These are phyloP conservation scores for Nothocercus julius DNA, from an alignment of 2,113 vertebrate genomes.

Conservation along the genomic window DNA sequence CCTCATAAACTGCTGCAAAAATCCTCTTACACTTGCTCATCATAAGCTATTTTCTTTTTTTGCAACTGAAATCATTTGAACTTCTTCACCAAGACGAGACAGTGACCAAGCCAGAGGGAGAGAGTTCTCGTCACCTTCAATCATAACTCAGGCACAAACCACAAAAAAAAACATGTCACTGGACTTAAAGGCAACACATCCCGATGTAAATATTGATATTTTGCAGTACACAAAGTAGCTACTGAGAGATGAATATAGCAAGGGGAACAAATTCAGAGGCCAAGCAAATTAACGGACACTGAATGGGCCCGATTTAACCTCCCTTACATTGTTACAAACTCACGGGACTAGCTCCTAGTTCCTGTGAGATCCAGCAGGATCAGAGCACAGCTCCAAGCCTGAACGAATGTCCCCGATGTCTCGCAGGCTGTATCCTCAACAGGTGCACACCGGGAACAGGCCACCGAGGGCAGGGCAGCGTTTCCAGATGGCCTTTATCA, in stretches of 20 bases:
- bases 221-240: slow-evolving; percentile 62
- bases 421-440: background rate
- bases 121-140: background rate
- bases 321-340: background rate
- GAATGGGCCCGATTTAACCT: background rate
- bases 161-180: slow-evolving; percentile 45
- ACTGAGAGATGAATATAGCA: slow-evolving; percentile 68
- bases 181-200: slow-evolving; percentile 13
- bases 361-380: background rate
- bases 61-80: background rate
- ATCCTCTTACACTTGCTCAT: background rate
- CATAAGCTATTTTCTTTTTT: background rate
- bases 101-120: background rate
- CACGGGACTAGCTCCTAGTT: background rate
- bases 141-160: slow-evolving; percentile 36
- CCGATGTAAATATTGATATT: slow-evolving; percentile 49
- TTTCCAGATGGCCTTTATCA: background rate
- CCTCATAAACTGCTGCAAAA: background rate
- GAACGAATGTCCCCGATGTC: background rate
- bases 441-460: background rate
- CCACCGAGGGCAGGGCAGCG: background rate
- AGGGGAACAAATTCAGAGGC: slow-evolving; percentile 57
- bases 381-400: background rate
- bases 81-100: background rate
- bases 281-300: slow-evolving; percentile 47